Evolutionary conservation across 2,888 invertebrate species (phyloP).

Genomic region (Eledone cirrhosa): DNA sequence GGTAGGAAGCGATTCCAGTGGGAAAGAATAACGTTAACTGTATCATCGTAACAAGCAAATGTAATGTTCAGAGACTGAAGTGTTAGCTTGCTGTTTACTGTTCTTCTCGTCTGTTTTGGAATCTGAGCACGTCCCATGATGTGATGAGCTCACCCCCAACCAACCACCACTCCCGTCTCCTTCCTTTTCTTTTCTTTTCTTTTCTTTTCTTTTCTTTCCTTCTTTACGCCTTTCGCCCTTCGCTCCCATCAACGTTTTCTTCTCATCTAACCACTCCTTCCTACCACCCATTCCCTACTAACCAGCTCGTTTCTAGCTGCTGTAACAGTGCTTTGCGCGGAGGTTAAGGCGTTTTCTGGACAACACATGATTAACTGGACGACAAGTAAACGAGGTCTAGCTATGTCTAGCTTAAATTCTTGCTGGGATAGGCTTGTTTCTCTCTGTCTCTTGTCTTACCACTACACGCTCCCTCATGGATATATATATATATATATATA

Average conservation of each 20-base stretch:
- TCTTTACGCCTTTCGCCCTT: constrained; percentile 1
- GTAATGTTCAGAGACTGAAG: constrained; percentile 7
- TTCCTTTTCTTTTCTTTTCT: background rate
- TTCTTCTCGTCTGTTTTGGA: background rate
- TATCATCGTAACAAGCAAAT: constrained; percentile 25
- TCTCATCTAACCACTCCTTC: too few species aligned
- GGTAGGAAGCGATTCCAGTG: background rate
- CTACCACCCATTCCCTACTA: too few species aligned
- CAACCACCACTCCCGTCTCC: background rate
- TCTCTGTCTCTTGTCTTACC: too few species aligned
- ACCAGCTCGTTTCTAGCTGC: too few species aligned
- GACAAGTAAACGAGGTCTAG: background rate
- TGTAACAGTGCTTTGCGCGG: too few species aligned
- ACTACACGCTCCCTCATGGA: too few species aligned
- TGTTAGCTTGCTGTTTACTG: constrained; percentile 2
- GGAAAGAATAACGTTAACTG: constrained; percentile 7
- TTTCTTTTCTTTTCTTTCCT: background rate
- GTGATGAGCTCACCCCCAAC: constrained; percentile 12
- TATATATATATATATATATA: too few species aligned
- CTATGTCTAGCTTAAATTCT: too few species aligned
- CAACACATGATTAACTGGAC: constrained; percentile 18
- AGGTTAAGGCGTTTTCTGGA: too few species aligned
- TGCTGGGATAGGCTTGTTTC: too few species aligned
- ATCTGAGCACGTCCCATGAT: constrained; percentile 15
- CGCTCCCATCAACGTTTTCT: too few species aligned